A percentile compares a stretch with the other conserved stretches of the same genome.
These are phyloP conservation scores for Pentamera pediparva DNA, from an alignment of 53 echinoderm and acorn worm genomes.

Conservation along the genomic window DNA sequence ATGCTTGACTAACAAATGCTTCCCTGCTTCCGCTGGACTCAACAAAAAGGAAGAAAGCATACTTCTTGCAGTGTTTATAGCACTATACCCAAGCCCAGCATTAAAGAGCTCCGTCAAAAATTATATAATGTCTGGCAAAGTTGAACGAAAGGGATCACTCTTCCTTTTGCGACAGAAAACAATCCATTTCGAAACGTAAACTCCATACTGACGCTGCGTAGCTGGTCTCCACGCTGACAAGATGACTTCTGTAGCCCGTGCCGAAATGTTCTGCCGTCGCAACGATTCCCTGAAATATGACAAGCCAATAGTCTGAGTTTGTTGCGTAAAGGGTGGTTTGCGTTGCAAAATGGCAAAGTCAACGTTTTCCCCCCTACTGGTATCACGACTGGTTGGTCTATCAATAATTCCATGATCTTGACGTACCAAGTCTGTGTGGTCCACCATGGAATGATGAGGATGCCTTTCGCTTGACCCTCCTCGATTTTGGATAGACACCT, in stretches of 20 bases:
- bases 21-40: neutral
- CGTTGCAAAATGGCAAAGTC: neutral
- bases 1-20: neutral
- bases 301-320: constrained; percentile 2
- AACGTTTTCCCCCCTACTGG: neutral
- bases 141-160: neutral
- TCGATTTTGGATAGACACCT: constrained; percentile 21
- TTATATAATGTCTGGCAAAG: neutral
- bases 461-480: constrained; percentile 7
- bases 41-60: neutral
- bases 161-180: constrained; percentile 5
- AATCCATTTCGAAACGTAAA: constrained; percentile 29
- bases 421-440: constrained; percentile 46
- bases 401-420: constrained; percentile 28
- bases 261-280: constrained; percentile 11
- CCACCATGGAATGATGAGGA: constrained; percentile 41
- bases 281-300: constrained; percentile 25
- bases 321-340: neutral
- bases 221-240: neutral
- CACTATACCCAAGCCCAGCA: neutral
- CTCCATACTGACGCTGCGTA: neutral
- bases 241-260: constrained; percentile 3
- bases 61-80: neutral
- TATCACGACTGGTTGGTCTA: constrained; percentile 21
- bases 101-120: neutral